phyloP scores from a whole-genome alignment of 2,888 invertebrate species.

The Rhaphigaster nebulosa region DNA sequence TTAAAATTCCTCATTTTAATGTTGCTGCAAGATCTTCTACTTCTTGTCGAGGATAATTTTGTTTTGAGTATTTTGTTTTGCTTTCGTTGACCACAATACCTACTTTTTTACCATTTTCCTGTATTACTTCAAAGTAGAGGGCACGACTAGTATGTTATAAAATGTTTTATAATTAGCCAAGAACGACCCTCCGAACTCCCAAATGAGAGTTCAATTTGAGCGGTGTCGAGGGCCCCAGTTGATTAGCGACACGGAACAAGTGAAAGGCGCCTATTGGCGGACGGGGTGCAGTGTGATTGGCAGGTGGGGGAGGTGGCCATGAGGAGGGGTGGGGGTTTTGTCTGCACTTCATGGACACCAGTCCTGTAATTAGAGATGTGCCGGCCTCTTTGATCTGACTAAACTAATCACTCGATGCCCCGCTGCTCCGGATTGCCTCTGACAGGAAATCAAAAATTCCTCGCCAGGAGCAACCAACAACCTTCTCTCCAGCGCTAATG shows the following conservation, averaged over 20 bases:
- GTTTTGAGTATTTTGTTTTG: no score
- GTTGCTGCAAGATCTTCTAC: no score
- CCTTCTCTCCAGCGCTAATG: neutral
- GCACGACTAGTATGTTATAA: no score
- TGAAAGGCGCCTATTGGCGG: neutral
- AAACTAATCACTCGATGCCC: slow-evolving; percentile 5
- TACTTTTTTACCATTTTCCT: no score
- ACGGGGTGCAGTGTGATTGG: neutral
- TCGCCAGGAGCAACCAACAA: neutral
- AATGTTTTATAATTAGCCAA: neutral
- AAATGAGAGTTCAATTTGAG: neutral
- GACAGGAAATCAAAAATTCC: neutral
- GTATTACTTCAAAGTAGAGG: no score
- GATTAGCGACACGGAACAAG: neutral
- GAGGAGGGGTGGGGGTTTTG: neutral
- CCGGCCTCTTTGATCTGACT: slow-evolving; percentile 28
- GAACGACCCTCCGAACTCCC: neutral
- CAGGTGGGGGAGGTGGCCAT: neutral
- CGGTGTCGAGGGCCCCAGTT: neutral
- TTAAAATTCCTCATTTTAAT: no score
- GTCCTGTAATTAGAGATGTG: slow-evolving; percentile 1
- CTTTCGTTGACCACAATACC: no score
- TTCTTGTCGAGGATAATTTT: no score
- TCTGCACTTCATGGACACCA: neutral
- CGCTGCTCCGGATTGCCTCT: neutral